Percentiles rank a stretch among this genome's conserved stretches.
Evolutionary conservation across 2,113 vertebrate species (phyloP).

Genomic region (Silurus glanis): DNA sequence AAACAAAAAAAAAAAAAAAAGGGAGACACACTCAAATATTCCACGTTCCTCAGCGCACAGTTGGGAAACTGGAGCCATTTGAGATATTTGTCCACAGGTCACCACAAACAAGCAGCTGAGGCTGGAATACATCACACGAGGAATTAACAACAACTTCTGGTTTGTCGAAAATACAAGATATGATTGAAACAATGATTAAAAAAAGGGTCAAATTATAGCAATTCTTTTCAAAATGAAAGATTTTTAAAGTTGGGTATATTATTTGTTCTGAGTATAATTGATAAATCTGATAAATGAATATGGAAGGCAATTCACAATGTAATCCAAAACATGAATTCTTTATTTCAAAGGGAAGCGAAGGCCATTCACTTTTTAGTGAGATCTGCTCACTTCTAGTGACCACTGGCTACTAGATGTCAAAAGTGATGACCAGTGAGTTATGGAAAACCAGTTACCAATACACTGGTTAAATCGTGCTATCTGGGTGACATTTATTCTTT

Average conservation of each 20-base stretch:
- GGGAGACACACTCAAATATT: conserved; percentile 30
- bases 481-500: neutral
- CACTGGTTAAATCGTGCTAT: neutral
- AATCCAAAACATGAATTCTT: neutral
- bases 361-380: no score
- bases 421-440: neutral
- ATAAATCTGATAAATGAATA: neutral
- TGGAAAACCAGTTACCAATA: neutral
- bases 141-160: neutral
- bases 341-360: neutral
- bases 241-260: no score
- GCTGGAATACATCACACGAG: conserved; percentile 1
- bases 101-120: conserved; percentile 36
- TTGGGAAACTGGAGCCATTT: conserved; percentile 28
- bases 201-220: neutral
- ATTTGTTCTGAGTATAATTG: no score
- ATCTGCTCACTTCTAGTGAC: no score
- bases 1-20: conserved; percentile 35
- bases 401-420: no score
- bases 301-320: neutral
- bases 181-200: neutral
- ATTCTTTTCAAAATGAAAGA: neutral
- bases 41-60: conserved; percentile 24
- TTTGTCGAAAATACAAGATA: neutral
- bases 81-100: conserved; percentile 14